A percentile compares a stretch with the other conserved stretches of the same genome.
phyloP scores from a whole-genome alignment of 2,888 invertebrate genomes.

The Timema podura region DNA sequence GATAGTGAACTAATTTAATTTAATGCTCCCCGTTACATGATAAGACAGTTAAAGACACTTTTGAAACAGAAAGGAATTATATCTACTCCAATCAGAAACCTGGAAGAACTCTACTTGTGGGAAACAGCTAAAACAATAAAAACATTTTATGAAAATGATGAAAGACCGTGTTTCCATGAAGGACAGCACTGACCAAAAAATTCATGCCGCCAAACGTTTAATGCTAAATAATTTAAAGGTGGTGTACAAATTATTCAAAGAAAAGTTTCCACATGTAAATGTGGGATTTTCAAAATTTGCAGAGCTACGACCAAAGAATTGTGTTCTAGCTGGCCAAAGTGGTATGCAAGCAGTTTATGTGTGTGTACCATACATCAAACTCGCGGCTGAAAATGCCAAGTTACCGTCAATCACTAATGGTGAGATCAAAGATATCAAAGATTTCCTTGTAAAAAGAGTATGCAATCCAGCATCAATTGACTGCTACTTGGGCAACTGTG shows the following conservation, averaged over 20 bases:
- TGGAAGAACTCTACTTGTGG: neutral
- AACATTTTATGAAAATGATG: neutral
- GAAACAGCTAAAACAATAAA: neutral
- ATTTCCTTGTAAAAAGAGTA: neutral
- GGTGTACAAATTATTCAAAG: neutral
- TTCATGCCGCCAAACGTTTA: neutral
- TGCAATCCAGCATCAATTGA: slow-evolving; percentile 5
- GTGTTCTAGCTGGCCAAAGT: neutral
- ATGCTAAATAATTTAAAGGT: neutral
- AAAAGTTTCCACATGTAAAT: slow-evolving; percentile 7
- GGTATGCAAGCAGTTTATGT: slow-evolving; percentile 7
- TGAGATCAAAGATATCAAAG: neutral
- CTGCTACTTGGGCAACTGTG: slow-evolving; percentile 7
- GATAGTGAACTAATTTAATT: neutral
- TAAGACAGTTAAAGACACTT: neutral
- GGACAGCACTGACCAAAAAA: neutral
- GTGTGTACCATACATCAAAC: neutral
- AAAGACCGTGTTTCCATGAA: neutral
- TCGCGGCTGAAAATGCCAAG: neutral
- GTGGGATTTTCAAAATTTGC: slow-evolving; percentile 11
- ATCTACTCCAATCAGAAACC: neutral
- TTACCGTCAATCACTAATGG: neutral
- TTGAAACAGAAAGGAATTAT: slow-evolving; percentile 4
- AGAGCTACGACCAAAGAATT: neutral
- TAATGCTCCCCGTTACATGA: neutral